Percentiles rank a stretch among this genome's conserved stretches.
Evolutionary conservation across 37 sponge, comb jelly and placozoan species (phyloP).

Genomic region (Oopsacas minuta): DNA sequence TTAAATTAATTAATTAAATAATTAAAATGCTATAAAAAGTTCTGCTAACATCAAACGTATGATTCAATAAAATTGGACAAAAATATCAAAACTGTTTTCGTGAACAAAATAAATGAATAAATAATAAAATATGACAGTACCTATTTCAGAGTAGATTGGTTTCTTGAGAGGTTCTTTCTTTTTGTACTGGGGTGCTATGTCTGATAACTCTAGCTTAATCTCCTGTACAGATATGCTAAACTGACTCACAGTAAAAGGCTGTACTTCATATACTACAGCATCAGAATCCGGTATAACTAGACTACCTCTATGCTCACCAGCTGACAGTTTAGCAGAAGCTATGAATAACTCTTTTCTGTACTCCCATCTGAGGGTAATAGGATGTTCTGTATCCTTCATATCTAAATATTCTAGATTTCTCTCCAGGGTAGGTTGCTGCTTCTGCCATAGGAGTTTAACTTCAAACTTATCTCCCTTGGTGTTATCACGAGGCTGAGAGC

Average conservation of each 20-base stretch:
- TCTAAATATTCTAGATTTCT: neutral
- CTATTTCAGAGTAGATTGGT: neutral
- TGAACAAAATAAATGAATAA: too few species aligned
- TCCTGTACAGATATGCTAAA: neutral
- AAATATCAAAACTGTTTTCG: too few species aligned
- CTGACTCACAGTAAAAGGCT: neutral
- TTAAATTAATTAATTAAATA: too few species aligned
- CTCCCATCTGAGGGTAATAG: neutral
- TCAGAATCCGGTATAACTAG: neutral
- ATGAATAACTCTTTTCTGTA: neutral
- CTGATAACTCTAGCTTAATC: neutral
- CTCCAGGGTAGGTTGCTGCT: conserved; percentile 9
- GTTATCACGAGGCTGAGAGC: too few species aligned
- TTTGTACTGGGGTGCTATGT: neutral
- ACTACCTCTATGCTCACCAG: neutral
- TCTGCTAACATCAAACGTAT: too few species aligned
- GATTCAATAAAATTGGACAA: too few species aligned
- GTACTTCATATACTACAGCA: neutral
- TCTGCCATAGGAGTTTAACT: neutral
- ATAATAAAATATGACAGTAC: too few species aligned
- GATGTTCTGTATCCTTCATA: neutral
- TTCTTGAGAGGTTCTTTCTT: neutral
- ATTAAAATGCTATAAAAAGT: too few species aligned
- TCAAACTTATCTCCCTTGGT: neutral
- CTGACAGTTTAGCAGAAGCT: neutral